Evolutionary conservation across 2,888 invertebrate genomes (phyloP).

Genomic region (Eurois occulta): DNA sequence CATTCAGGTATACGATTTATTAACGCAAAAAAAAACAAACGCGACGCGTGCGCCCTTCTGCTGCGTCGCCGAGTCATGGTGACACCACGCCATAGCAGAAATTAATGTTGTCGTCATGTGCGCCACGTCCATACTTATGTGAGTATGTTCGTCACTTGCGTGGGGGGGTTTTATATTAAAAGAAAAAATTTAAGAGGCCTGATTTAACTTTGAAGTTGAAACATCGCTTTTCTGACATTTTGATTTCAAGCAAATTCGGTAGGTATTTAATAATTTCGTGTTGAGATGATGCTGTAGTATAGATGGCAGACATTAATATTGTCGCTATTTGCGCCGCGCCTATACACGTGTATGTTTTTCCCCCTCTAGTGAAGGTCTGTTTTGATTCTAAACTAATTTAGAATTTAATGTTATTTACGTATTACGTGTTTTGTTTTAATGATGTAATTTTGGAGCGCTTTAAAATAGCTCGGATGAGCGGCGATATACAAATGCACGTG

Average conservation of each 20-base stretch:
- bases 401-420: too few species aligned
- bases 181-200: not conserved
- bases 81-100: conserved; percentile 55
- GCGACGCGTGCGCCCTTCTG: conserved; percentile 4
- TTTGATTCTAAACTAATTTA: not conserved
- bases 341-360: not conserved
- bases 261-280: not conserved
- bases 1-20: not conserved
- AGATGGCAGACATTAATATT: too few species aligned
- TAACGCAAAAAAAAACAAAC: not conserved
- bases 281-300: not conserved
- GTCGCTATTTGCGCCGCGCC: not conserved
- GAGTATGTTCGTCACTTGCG: conserved; percentile 10
- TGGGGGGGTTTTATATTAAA: conserved; percentile 16
- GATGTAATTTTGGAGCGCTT: too few species aligned
- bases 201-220: not conserved
- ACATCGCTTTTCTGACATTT: not conserved
- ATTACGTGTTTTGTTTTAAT: too few species aligned
- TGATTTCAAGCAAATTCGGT: not conserved
- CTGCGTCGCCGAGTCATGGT: conserved; percentile 34
- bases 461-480: too few species aligned
- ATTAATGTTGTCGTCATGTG: conserved; percentile 56
- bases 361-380: not conserved
- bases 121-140: not conserved
- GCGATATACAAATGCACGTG: too few species aligned